Evolutionary conservation across 2,113 vertebrate genomes (phyloP), one percentile per base, ranked within the genome.

Genomic region (Motacilla alba): DNA sequence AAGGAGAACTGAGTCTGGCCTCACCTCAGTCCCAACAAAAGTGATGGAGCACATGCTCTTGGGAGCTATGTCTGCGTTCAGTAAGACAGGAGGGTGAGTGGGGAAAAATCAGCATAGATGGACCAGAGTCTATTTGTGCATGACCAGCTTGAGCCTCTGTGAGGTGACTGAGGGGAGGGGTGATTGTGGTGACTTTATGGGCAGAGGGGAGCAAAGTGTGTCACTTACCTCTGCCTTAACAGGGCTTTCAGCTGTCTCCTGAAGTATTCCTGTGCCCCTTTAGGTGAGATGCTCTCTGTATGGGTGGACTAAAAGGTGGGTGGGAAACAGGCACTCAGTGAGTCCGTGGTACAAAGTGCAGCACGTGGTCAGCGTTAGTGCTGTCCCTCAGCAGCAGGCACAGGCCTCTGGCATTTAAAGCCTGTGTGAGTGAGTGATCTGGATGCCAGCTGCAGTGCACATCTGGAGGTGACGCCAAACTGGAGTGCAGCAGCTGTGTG

Each of bases 401-500:
- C 0, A 0, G 18, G 14, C 14, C 30, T 1, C 4, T 41, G 35
- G 11, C 20, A 13, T 19, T 41, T 52, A 41, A 23, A 58, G 43
- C 28, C 39, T 50, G 9, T 17, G 2, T 58, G 60, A 72, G 2
- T 58, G 60, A 72, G 9, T 0, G 1, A 11, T 22, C 26, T 1
- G 4, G 21, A 22, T 69, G 27, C 10, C 18, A 35, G 63, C 77
- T 74, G 50, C 28, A 33, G 22, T 2, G 35, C 8, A 2, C 5
- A 2, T 70, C 33, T 66, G 77, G 77, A 53, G 56, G 22, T 1
- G 13, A 39, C 1, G 3, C 31, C 7, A 2, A 35, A 10, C 6
- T 7, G 37, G 28, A 14, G 2, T 77, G 39, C 49, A 47, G 70
- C 58, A 31, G 49, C 53, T 28, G 0, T 8, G 23, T 16, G 24